Base-by-base conservation (phyloP, 2,113 vertebrate species). In the Brachyhypopomus gauderio region DNA sequence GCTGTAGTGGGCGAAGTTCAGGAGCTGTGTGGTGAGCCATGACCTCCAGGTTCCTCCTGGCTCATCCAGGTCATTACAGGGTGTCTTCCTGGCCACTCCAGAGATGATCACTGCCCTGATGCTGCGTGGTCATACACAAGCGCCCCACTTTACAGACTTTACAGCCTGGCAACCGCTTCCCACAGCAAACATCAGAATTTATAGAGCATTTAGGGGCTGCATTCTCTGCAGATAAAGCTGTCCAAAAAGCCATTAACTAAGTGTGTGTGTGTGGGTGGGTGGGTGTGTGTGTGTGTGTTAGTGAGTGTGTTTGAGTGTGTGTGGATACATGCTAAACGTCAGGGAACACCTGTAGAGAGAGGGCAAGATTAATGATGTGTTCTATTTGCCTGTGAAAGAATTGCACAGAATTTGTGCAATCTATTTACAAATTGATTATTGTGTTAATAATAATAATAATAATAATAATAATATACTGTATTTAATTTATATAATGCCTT, bases 221-320 rank as follows among this genome's bases (percentile, higher is more conserved):
- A 30, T 58, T 79, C 25, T 58, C 55, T 45, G 55, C 17, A 27
- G 52, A 70, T 79, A 79, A 71, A 79, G 23, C 55, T 72, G 77
- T 72, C 77, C 59, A 8, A 60, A 56, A 9, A 2, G 23, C 17
- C 27, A 36, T 79, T 20, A 72, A 79, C n/a, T 60, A 30, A 3
- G 30, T 30, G 30, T 30, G 30, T 30, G 3, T 30, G 30, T 30
- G 30, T 30, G 30, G 1, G 30, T 30, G 30, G 41, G 48, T 34
- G n/a, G 25, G 60, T 63, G 16, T 66, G 63, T 1, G 27, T 14
- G 30, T 55, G 52, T 55, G 34, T n/a, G n/a, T n/a, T n/a, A n/a
- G 48, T 34, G n/a, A 25, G 60, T 63, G 16, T 66, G 63, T 1
- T n/a, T n/a, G n/a, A n/a, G n/a, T n/a, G 27, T 14, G 30, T 55